phyloP scores from a whole-genome alignment of 1,140 invertebrate species.

The Papilio polyxenes region DNA sequence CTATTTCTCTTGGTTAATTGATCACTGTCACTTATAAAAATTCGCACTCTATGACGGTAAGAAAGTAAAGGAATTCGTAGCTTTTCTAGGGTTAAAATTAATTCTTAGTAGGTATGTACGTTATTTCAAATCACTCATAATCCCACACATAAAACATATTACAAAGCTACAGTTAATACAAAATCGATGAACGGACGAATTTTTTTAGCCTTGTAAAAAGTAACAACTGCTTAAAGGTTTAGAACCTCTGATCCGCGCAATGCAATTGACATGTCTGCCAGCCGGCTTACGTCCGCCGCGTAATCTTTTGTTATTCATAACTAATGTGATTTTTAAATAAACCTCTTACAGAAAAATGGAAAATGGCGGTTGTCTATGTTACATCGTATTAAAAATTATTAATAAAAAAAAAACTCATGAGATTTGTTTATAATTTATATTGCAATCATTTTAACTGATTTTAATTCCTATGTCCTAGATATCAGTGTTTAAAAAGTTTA shows the following conservation, averaged over 20 bases:
- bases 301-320: constrained; percentile 39
- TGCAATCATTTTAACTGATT: no score
- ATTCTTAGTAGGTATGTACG: not conserved
- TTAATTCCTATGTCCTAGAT: no score
- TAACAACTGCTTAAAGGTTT: constrained; percentile 28
- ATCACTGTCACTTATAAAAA: no score
- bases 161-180: not conserved
- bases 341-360: constrained; percentile 27
- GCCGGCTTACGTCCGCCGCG: constrained; percentile 29
- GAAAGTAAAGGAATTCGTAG: no score
- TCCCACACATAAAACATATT: not conserved
- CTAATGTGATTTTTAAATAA: constrained; percentile 38
- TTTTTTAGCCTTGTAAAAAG: not conserved
- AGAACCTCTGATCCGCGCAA: constrained; percentile 30
- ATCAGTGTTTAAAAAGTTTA: no score
- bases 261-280: constrained; percentile 38
- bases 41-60: no score
- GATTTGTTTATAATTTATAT: no score
- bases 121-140: not conserved
- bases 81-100: not conserved
- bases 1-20: no score
- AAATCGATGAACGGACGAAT: not conserved
- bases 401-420: no score
- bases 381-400: not conserved
- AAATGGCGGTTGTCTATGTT: not conserved